Evolutionary conservation across 2,113 vertebrate genomes (phyloP).

Genomic region (Hypocryptadius cinnamomeus): DNA sequence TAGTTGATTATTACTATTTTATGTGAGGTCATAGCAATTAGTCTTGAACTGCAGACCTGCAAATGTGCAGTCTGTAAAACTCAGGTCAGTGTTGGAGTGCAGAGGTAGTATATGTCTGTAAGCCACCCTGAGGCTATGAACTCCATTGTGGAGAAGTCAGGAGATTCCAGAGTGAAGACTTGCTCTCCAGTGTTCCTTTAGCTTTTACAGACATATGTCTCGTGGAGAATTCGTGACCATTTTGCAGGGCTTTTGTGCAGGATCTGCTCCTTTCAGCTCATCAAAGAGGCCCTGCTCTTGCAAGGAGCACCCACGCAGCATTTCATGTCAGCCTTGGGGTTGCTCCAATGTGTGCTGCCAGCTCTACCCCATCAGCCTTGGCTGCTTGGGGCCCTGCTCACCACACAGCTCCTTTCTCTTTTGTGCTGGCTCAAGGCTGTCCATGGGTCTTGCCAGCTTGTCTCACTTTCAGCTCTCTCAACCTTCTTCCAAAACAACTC

Average conservation of each 20-base stretch:
- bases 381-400: background rate
- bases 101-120: background rate
- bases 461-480: background rate
- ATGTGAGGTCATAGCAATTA: background rate
- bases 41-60: background rate
- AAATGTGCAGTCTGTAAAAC: background rate
- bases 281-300: fast-evolving
- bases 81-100: background rate
- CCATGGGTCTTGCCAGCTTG: background rate
- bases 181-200: background rate
- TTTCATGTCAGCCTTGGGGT: fast-evolving
- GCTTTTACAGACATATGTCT: background rate
- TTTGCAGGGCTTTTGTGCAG: background rate
- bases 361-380: background rate
- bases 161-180: background rate
- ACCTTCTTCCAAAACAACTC: background rate
- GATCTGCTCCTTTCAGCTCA: background rate
- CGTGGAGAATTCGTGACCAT: background rate
- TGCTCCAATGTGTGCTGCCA: fast-evolving
- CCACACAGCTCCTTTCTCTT: background rate
- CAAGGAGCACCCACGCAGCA: background rate
- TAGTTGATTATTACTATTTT: background rate
- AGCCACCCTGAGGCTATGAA: background rate
- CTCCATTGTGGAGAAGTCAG: background rate
- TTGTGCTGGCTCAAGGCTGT: background rate